phyloP scores from a whole-genome alignment of 2,888 invertebrate species.

The Gryllus longicercus region DNA sequence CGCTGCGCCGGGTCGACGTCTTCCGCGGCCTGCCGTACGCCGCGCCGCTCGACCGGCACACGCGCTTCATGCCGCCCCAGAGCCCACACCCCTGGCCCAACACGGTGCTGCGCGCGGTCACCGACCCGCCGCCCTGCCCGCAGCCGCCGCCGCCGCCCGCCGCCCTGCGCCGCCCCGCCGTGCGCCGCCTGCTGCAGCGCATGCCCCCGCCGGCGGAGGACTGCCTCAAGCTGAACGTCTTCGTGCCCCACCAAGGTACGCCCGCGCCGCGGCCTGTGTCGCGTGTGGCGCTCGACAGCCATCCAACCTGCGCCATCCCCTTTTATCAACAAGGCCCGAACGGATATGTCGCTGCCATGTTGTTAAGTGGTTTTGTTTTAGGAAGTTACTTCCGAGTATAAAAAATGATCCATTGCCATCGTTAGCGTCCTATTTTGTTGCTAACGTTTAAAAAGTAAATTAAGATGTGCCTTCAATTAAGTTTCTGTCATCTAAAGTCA shows the following conservation, averaged over 20 bases:
- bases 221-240: conserved; percentile 85
- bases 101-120: conserved; percentile 55
- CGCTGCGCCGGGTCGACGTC: conserved; percentile 64
- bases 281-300: no score
- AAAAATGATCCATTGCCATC: no score
- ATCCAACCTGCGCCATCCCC: no score
- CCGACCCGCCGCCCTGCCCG: conserved; percentile 58
- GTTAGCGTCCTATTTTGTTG: no score
- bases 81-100: conserved; percentile 73
- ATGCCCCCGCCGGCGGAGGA: conserved; percentile 60
- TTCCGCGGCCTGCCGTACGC: conserved; percentile 76
- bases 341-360: no score
- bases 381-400: no score
- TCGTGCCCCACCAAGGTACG: background rate
- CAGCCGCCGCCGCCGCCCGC: conserved; percentile 55
- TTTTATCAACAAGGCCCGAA: no score
- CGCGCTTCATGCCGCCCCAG: conserved; percentile 82
- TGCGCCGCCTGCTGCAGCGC: conserved; percentile 52
- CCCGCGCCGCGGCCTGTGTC: background rate
- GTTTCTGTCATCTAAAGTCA: no score
- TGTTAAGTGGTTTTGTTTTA: no score
- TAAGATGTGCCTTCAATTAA: no score
- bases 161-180: conserved; percentile 57
- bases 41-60: conserved; percentile 67
- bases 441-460: no score